Conservation (phyloP, 2,888 invertebrate species). For the Trichogramma dendrolimi region DNA sequence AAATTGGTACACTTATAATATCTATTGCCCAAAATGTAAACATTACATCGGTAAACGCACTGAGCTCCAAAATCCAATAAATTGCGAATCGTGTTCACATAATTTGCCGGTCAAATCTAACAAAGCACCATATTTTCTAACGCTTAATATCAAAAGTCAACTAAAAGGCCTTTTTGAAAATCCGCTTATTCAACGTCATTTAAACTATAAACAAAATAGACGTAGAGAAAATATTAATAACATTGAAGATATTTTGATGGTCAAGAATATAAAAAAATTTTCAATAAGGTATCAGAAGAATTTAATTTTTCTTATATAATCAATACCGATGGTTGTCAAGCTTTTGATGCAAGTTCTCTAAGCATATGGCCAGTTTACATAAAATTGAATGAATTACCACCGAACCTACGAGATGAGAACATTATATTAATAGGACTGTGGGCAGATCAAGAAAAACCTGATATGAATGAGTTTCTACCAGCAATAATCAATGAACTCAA, state of each 20-base stretch:
- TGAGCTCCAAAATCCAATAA: not conserved
- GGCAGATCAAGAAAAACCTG: slow-evolving; percentile 22
- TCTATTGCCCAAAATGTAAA: slow-evolving; percentile 16
- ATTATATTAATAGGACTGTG: slow-evolving; percentile 27
- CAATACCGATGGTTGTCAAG: too few species aligned
- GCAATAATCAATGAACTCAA: slow-evolving; percentile 28
- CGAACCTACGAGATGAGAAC: slow-evolving; percentile 16
- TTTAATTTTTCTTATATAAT: too few species aligned
- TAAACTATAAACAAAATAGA: too few species aligned
- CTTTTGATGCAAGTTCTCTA: too few species aligned
- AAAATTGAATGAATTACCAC: slow-evolving; percentile 20
- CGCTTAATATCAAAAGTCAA: not conserved
- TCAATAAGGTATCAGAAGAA: too few species aligned
- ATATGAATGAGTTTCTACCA: slow-evolving; percentile 22
- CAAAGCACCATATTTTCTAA: slow-evolving; percentile 1
- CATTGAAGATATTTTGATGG: too few species aligned
- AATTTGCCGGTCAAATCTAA: not conserved
- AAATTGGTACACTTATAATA: slow-evolving; percentile 12
- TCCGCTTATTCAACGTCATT: too few species aligned
- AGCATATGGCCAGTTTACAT: too few species aligned
- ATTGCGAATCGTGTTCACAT: too few species aligned
- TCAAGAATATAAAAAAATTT: too few species aligned
- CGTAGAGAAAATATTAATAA: too few species aligned
- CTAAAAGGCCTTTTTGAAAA: not conserved
- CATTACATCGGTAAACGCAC: not conserved